Conservation (phyloP, 2,113 vertebrate species). For the Poicephalus meyeri region DNA sequence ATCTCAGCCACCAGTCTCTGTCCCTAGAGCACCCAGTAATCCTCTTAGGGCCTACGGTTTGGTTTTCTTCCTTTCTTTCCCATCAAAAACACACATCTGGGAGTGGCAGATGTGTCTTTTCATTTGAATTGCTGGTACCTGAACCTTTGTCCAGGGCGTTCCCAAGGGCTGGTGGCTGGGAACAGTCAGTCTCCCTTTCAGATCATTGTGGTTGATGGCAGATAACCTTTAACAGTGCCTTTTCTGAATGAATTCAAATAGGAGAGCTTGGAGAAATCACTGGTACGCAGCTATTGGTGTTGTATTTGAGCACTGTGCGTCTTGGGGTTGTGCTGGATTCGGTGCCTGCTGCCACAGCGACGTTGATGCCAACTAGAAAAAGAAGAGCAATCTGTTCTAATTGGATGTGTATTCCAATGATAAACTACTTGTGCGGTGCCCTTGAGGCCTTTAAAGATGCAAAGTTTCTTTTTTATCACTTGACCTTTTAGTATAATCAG, state of each 20-base stretch:
- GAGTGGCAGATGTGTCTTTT: not conserved
- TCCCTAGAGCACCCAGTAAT: slow-evolving; percentile 16
- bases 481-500: slow-evolving; percentile 22
- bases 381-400: slow-evolving; percentile 1
- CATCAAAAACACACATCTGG: not conserved
- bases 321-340: not conserved
- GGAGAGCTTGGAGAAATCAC: not conserved
- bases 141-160: not conserved
- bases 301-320: not conserved
- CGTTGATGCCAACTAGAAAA: not conserved
- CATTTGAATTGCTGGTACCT: not conserved
- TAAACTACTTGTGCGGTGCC: not conserved
- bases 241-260: not conserved
- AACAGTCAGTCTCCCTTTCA: not conserved
- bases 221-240: not conserved
- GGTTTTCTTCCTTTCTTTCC: not conserved
- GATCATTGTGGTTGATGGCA: not conserved
- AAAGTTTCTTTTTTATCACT: slow-evolving; percentile 41
- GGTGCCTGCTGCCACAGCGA: not conserved
- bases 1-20: slow-evolving; percentile 20
- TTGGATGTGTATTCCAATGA: not conserved
- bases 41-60: slow-evolving; percentile 26
- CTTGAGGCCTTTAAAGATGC: not conserved
- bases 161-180: not conserved
- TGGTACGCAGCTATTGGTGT: not conserved